Conservation (phyloP, 2,113 vertebrate genomes). For the Stictonetta naevosa region DNA sequence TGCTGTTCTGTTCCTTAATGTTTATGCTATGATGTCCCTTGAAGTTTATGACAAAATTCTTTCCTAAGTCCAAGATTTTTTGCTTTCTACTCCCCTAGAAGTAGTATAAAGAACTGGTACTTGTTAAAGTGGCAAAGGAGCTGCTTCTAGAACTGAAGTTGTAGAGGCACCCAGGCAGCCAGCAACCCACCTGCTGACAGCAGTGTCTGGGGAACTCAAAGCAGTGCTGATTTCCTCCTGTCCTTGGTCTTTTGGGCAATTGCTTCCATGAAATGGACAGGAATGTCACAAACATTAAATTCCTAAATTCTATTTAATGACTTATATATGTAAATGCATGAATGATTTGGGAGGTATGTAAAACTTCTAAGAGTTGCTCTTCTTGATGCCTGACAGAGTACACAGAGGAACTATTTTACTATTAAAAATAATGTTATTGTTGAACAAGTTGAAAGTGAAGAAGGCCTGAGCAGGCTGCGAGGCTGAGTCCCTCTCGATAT, state of each 20-base stretch:
- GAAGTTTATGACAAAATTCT: not conserved
- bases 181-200: not conserved
- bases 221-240: not conserved
- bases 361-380: not conserved
- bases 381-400: not conserved
- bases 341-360: not conserved
- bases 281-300: no score
- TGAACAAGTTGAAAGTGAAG: not conserved
- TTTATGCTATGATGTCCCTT: not conserved
- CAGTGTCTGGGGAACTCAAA: not conserved
- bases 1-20: not conserved
- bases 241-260: accelerated
- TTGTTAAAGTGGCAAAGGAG: not conserved
- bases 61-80: not conserved
- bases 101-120: no score
- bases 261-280: not conserved
- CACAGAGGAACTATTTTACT: not conserved
- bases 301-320: not conserved
- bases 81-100: not conserved
- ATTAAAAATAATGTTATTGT: no score
- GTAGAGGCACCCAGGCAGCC: not conserved
- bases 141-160: not conserved
- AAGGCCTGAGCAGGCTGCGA: accelerated
- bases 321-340: not conserved
- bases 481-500: accelerated